Evolutionary conservation across 2,888 invertebrate species (phyloP).

Genomic region (Cylloceria caligata): DNA sequence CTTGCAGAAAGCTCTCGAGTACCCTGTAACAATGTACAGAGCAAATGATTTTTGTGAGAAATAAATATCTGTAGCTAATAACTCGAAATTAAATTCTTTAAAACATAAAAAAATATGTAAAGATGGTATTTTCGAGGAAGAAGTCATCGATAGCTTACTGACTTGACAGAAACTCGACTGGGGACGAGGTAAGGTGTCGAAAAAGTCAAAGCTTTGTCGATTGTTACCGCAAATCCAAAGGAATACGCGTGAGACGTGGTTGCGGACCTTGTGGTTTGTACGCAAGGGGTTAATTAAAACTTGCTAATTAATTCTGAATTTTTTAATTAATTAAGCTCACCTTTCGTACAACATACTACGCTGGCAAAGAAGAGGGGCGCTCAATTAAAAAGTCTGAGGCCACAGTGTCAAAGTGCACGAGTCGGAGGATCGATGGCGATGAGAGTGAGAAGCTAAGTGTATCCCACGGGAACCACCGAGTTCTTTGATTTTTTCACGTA

Average conservation of each 20-base stretch:
- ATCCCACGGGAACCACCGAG: slow-evolving; percentile 44
- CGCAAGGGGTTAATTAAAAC: slow-evolving; percentile 69
- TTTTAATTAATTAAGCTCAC: slow-evolving; percentile 69
- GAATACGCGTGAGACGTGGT: background rate
- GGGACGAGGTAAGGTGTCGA: background rate
- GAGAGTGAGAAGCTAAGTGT: slow-evolving; percentile 41
- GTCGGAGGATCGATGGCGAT: slow-evolving; percentile 66
- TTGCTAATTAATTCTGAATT: slow-evolving; percentile 70
- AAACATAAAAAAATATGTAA: background rate
- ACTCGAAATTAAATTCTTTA: too few species aligned
- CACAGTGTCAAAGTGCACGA: slow-evolving; percentile 66
- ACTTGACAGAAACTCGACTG: background rate
- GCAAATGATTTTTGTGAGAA: background rate
- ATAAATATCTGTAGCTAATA: background rate
- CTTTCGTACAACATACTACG: slow-evolving; percentile 18
- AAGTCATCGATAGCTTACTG: background rate
- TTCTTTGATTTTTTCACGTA: slow-evolving; percentile 49
- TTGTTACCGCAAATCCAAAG: background rate
- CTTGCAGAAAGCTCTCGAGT: slow-evolving; percentile 18
- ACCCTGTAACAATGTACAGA: background rate
- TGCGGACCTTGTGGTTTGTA: background rate
- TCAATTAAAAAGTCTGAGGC: slow-evolving; percentile 71
- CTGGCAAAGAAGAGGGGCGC: slow-evolving; percentile 15
- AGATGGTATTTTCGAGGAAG: background rate
- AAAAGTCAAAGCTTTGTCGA: background rate